Base-by-base conservation (phyloP, 2,113 vertebrate genomes). In the Glaucomys volans region DNA sequence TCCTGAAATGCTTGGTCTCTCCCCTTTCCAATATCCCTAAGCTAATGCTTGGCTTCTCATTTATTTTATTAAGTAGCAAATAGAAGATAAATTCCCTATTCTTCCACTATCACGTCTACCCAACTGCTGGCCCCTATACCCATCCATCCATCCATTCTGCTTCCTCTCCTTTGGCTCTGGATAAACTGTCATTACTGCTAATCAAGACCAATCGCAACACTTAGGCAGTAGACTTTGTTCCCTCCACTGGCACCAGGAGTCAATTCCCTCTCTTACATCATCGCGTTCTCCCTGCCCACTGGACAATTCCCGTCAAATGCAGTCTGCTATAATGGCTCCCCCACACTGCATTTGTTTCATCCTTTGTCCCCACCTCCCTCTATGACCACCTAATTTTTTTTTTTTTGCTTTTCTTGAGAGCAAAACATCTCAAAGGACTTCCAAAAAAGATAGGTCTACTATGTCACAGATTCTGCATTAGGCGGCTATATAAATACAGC, bases 351-450 rank as follows among this genome's bases (percentile, higher is more conserved):
- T 22, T n/a, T 37, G n/a, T 30, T 42, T 47, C 76, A 52, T 22
- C 37, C 44, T 4, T 75, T n/a, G 67, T 17, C 8, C 44, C 0
- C 4, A 12, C 35, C 74, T 47, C 26, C 37, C 26, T 59, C 44
- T 3, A 5, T 4, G 28, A 59, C 16, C 57, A 86, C 26, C 1
- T 62, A 52, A 64, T 83, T 84, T 86, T 87, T 24, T 84, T 86
- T 87, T 24, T n/a, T 77, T 52, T 59, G 57, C 54, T 95, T 95
- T 57, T 96, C 50, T 69, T 81, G 32, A 71, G 44, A 83, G 32
- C 8, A 95, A 86, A 72, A 28, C 40, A 82, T 86, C 40, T 94
- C 80, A 76, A 87, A 89, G 16, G 37, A 40, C 44, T 80, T 91
- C 64, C 47, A 42, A 42, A 95, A 18, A 2, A 81, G 32, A 69